A percentile compares a stretch with the other conserved stretches of the same genome.
Conservation (phyloP, 2,888 invertebrate genomes). For the Drosophila falleni region DNA sequence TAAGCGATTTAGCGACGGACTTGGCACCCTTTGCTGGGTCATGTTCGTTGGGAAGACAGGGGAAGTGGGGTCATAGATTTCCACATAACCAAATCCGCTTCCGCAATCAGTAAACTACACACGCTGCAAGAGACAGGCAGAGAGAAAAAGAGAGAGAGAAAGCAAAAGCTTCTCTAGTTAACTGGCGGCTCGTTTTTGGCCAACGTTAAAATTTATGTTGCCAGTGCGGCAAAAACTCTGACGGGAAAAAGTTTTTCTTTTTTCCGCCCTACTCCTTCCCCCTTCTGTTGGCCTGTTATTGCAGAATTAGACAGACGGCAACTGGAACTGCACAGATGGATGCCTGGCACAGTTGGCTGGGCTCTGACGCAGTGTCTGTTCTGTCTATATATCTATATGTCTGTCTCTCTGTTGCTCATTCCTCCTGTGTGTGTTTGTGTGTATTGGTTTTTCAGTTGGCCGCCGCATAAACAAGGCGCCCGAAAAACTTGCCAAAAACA, state of each 20-base stretch:
- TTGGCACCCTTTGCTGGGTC: conserved; percentile 31
- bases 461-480: conserved; percentile 75
- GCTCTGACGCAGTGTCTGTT: conserved; percentile 57
- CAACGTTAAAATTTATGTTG: conserved; percentile 78
- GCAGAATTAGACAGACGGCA: conserved; percentile 77
- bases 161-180: conserved; percentile 68
- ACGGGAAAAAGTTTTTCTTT: conserved; percentile 58
- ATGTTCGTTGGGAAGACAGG: neutral
- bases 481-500: conserved; percentile 63
- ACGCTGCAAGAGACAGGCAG: conserved; percentile 22
- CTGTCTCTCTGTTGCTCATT: conserved; percentile 15
- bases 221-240: conserved; percentile 68
- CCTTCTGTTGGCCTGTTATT: conserved; percentile 54
- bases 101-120: conserved; percentile 80
- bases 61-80: conserved; percentile 60
- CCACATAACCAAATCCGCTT: conserved; percentile 77
- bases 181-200: conserved; percentile 76
- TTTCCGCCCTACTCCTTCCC: neutral
- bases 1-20: conserved; percentile 72
- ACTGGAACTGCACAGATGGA: conserved; percentile 78
- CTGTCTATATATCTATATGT: conserved; percentile 31
- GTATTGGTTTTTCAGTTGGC: conserved; percentile 66
- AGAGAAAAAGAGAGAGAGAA: neutral
- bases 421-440: conserved; percentile 30
- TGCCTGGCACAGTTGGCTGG: conserved; percentile 77